These are phyloP conservation scores for Rhineura floridana DNA, from an alignment of 2,113 vertebrate species.

Conservation along the genomic window DNA sequence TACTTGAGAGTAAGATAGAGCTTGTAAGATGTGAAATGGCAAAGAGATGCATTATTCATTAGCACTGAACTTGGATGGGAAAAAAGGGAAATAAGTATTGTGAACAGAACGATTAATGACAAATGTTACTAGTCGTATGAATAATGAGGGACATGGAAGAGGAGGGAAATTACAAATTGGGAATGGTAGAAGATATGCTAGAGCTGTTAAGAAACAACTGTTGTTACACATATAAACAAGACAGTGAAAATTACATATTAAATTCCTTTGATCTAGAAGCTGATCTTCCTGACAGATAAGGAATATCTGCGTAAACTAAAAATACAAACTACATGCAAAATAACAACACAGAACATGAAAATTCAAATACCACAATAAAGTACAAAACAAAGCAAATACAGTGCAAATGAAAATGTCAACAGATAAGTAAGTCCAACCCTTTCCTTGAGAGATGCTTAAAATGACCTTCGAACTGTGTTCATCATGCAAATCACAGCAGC, in stretches of 20 bases:
- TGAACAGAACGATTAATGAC: conserved; percentile 38
- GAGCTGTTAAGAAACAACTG: conserved; percentile 33
- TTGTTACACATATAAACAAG: neutral
- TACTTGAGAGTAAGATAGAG: conserved; percentile 53
- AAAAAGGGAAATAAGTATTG: conserved; percentile 42
- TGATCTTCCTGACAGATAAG: neutral
- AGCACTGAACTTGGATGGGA: conserved; percentile 37
- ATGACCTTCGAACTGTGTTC: neutral
- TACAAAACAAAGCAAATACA: neutral
- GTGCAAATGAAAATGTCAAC: conserved; percentile 7
- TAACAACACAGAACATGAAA: neutral
- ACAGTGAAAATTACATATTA: neutral
- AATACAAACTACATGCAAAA: neutral
- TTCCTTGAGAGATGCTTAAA: neutral
- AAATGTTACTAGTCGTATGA: conserved; percentile 33
- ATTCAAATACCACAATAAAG: neutral
- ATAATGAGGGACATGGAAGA: conserved; percentile 24
- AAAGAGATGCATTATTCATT: conserved; percentile 54
- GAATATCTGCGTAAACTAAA: neutral
- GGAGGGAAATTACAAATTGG: conserved; percentile 8
- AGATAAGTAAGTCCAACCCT: neutral
- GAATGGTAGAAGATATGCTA: conserved; percentile 34
- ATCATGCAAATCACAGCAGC: neutral
- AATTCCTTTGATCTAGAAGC: neutral
- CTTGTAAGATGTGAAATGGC: conserved; percentile 37